A percentile compares a stretch with the other conserved stretches of the same genome.
Evolutionary conservation across 2,113 vertebrate genomes (phyloP).

Genomic region (Dicrurus megarhynchus): DNA sequence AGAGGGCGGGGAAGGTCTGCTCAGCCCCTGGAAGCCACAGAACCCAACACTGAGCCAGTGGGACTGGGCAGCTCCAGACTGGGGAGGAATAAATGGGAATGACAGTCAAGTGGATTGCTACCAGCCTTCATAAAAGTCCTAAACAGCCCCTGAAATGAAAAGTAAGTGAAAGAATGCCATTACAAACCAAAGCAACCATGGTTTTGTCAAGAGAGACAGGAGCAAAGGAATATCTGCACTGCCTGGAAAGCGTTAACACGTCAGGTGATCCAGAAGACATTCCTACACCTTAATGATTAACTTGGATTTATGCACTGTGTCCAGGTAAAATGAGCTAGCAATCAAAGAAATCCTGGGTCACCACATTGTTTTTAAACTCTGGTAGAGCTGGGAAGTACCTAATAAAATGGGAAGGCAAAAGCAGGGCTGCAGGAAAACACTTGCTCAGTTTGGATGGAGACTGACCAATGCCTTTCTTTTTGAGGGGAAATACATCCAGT

Average conservation of each 20-base stretch:
- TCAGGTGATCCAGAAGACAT: neutral
- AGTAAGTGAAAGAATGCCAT: neutral
- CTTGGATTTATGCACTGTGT: neutral
- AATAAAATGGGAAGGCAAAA: neutral
- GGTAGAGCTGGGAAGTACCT: neutral
- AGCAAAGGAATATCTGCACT: neutral
- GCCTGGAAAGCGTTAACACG: fast-evolving
- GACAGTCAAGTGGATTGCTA: neutral
- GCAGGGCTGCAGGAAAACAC: neutral
- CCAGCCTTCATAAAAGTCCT: neutral
- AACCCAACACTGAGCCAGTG: neutral
- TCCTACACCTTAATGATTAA: neutral
- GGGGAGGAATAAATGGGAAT: neutral
- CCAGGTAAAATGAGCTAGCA: neutral
- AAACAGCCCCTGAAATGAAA: neutral
- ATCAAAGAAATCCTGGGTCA: neutral
- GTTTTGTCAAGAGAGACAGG: neutral
- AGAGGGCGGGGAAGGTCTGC: neutral
- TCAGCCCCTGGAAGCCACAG: neutral
- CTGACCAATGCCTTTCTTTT: neutral
- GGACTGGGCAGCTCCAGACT: neutral
- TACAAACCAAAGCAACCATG: neutral
- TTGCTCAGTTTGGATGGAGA: neutral
- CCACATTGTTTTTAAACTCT: neutral
- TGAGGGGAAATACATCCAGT: neutral